Percentiles rank a stretch among this genome's conserved stretches.
Evolutionary conservation across 2,888 invertebrate species (phyloP).

Genomic region (Tetrapedia diversipes): DNA sequence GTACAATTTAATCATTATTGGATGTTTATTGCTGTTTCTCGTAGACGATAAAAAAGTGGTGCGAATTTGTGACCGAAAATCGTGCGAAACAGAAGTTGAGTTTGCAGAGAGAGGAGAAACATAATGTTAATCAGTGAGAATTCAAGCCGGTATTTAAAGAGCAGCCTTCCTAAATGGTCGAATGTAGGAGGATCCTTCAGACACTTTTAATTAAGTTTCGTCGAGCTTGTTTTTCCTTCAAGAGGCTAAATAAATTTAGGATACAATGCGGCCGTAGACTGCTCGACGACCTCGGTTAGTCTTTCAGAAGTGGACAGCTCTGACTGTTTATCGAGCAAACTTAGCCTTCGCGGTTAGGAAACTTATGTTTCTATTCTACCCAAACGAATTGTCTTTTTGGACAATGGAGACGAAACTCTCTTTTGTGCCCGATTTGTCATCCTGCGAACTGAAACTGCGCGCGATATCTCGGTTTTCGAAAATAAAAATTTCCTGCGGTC

Average conservation of each 20-base stretch:
- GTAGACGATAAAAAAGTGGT: too few relatives aligned
- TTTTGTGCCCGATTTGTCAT: conserved; percentile 8
- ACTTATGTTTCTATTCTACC: conserved; percentile 10
- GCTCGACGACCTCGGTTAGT: neutral
- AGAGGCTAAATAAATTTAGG: conserved; percentile 19
- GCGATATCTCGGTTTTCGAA: neutral
- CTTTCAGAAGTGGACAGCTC: neutral
- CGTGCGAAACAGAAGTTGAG: neutral
- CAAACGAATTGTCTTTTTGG: conserved; percentile 27
- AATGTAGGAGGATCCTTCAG: neutral
- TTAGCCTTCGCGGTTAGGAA: conserved; percentile 3
- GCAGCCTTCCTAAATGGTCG: neutral
- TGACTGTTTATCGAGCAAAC: neutral
- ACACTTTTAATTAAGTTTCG: conserved; percentile 18
- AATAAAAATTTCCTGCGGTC: conserved; percentile 2
- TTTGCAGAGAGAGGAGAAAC: neutral
- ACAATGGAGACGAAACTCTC: conserved; percentile 6
- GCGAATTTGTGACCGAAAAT: neutral
- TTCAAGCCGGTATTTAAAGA: neutral
- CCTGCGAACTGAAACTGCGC: conserved; percentile 2
- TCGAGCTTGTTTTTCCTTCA: neutral
- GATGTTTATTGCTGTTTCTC: too few relatives aligned
- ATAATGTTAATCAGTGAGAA: neutral
- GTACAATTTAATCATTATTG: too few relatives aligned
- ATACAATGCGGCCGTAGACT: conserved; percentile 1